Conservation (phyloP, 1,140 invertebrate genomes). For the Hestina assimilis region DNA sequence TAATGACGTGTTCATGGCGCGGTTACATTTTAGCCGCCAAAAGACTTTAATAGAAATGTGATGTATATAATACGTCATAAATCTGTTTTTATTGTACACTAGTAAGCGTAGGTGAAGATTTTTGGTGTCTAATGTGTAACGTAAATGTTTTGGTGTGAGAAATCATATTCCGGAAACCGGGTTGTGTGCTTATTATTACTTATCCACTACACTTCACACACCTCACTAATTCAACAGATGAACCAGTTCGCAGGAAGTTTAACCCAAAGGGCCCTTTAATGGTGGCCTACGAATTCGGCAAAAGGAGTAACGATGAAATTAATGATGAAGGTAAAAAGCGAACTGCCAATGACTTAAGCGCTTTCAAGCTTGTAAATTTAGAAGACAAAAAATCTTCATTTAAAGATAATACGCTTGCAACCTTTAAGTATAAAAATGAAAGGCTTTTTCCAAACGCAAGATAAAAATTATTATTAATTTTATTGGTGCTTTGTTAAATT, state of each 20-base stretch:
- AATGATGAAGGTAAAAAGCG: slow-evolving; percentile 58
- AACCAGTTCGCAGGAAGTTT: slow-evolving; percentile 43
- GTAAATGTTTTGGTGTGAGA: background rate
- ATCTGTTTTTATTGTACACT: background rate
- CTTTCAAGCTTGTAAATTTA: slow-evolving; percentile 16
- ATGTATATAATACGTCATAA: background rate
- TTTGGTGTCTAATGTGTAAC: background rate
- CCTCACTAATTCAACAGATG: slow-evolving; percentile 34
- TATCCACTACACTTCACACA: slow-evolving; percentile 8
- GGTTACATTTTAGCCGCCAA: slow-evolving; percentile 9
- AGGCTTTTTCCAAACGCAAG: background rate
- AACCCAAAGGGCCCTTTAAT: slow-evolving; percentile 49
- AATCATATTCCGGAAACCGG: background rate
- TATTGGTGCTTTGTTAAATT: background rate
- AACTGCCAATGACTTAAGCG: slow-evolving; percentile 9
- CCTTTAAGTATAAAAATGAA: background rate
- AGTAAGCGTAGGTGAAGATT: too few relatives aligned
- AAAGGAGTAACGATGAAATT: slow-evolving; percentile 57
- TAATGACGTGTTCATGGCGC: slow-evolving; percentile 5
- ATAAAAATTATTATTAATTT: background rate
- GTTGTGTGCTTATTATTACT: background rate
- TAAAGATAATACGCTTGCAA: background rate
- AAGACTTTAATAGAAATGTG: background rate
- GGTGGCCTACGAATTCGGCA: slow-evolving; percentile 57
- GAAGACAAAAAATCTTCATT: slow-evolving; percentile 9